A percentile compares a stretch with the other conserved stretches of the same genome.
These are phyloP conservation scores for Coreoperca whiteheadi DNA, from an alignment of 2,113 vertebrate genomes.

Conservation along the genomic window DNA sequence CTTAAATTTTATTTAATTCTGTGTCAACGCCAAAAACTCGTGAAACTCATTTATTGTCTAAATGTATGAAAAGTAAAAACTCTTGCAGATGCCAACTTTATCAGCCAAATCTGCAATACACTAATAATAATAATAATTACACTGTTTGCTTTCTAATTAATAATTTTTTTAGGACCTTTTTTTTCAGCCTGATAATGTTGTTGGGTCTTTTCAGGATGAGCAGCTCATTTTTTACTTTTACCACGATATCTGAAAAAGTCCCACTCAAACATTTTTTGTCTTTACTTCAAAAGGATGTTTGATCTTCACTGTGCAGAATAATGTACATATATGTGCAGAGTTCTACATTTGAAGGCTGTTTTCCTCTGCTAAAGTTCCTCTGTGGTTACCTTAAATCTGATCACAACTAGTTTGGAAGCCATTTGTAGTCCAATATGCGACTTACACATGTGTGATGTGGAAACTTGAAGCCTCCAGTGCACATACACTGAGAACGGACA, in stretches of 20 bases:
- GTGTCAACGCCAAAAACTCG: neutral
- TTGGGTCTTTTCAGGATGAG: neutral
- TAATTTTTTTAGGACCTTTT: neutral
- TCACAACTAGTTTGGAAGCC: no score
- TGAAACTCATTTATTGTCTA: neutral
- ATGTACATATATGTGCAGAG: neutral
- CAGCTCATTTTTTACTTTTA: neutral
- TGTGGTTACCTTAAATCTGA: neutral
- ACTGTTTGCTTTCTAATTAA: no score
- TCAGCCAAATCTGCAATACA: neutral
- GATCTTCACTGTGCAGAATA: neutral
- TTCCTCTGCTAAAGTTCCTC: neutral
- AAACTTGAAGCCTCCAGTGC: no score
- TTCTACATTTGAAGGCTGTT: neutral
- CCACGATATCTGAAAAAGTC: neutral
- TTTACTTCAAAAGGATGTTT: neutral
- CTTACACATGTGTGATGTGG: neutral
- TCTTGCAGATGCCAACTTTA: neutral
- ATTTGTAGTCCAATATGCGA: neutral
- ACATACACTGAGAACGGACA: no score
- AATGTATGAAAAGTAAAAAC: conserved; percentile 9
- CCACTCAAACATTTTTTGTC: neutral
- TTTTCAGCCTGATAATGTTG: neutral
- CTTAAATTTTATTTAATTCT: no score
- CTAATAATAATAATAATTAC: no score